Evolutionary conservation across 2,113 vertebrate genomes (phyloP), one percentile per base, ranked within the genome.

Genomic region (Xenopus borealis): DNA sequence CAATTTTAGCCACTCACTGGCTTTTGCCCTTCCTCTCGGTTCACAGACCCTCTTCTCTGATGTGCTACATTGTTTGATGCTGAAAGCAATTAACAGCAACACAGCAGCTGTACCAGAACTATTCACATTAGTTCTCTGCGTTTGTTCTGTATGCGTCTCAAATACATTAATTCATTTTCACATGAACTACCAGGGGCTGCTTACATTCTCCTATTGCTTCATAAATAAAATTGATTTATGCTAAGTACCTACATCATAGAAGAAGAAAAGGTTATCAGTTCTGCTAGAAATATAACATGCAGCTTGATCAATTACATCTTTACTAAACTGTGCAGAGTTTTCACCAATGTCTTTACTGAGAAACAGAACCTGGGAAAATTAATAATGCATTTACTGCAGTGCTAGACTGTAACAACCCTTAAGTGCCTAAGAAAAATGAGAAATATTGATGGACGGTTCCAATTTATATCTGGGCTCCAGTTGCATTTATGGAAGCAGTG

Each of bases 201-300:
- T 87, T 86, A 74, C 80, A 88, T 88, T 91, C 82, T 85, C 72
- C 79, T 77, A 63, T 85, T 84, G 66, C 70, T 86, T 82, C 75
- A 82, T 84, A 90, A 87, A 87, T 87, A 89, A 88, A 88, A 83
- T 80, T 85, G 84, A 89, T 85, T 82, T 81, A 85, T 89, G 75
- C 73, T 86, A 87, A 87, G 74, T 23, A 65, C 83, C 80, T 23
- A 85, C 80, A 75, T 52, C 19, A 66, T 71, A 44, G 78, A 30
- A 69, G 69, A 46, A 78, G 70, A 82, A 85, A 83, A 74, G 85
- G 83, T 87, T 83, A 84, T 80, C 78, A 82, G 77, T 75, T 44
- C 79, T 83, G 76, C 70, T 82, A 80, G 84, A 85, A 86, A 87
- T 86, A 78, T 85, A 45, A 75, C 61, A 82, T 84, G 80, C 75